These are phyloP conservation scores for Eufriesea mexicana DNA, from an alignment of 1,140 invertebrate genomes.

Conservation along the genomic window DNA sequence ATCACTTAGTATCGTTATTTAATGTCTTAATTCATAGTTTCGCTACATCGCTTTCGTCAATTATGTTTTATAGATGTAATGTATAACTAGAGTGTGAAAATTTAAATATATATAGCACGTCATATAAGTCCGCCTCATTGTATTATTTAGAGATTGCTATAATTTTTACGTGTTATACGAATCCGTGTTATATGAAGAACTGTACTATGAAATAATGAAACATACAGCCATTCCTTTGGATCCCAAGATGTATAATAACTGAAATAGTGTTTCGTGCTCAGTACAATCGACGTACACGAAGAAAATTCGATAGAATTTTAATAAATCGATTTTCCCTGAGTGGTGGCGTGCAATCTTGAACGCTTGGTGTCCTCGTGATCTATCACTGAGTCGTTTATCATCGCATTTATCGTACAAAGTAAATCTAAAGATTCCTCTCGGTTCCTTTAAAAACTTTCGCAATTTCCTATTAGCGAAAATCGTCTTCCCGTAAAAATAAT, in stretches of 20 bases:
- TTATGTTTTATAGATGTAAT: too few relatives aligned
- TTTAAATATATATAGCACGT: too few relatives aligned
- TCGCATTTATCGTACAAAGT: slow-evolving; percentile 52
- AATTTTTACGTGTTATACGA: too few relatives aligned
- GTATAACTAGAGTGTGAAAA: too few relatives aligned
- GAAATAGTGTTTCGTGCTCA: slow-evolving; percentile 5
- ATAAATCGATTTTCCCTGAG: slow-evolving; percentile 76
- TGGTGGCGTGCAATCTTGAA: slow-evolving; percentile 69
- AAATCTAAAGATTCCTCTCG: slow-evolving; percentile 42
- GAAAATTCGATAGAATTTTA: slow-evolving; percentile 64
- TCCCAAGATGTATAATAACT: slow-evolving; percentile 38
- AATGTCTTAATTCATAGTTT: too few relatives aligned
- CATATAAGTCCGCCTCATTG: too few relatives aligned
- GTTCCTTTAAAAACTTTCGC: slow-evolving; percentile 24
- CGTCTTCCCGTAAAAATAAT: slow-evolving; percentile 30
- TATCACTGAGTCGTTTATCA: slow-evolving; percentile 36
- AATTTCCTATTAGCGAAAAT: slow-evolving; percentile 11
- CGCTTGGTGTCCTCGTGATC: slow-evolving; percentile 60
- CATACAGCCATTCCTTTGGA: neutral
- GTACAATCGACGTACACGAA: slow-evolving; percentile 43
- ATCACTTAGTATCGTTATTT: too few relatives aligned
- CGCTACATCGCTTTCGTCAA: too few relatives aligned
- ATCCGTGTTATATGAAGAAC: too few relatives aligned
- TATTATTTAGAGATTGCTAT: too few relatives aligned
- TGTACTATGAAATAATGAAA: too few relatives aligned